phyloP scores from a whole-genome alignment of 2,888 invertebrate genomes.

The Leptopilina myrica region DNA sequence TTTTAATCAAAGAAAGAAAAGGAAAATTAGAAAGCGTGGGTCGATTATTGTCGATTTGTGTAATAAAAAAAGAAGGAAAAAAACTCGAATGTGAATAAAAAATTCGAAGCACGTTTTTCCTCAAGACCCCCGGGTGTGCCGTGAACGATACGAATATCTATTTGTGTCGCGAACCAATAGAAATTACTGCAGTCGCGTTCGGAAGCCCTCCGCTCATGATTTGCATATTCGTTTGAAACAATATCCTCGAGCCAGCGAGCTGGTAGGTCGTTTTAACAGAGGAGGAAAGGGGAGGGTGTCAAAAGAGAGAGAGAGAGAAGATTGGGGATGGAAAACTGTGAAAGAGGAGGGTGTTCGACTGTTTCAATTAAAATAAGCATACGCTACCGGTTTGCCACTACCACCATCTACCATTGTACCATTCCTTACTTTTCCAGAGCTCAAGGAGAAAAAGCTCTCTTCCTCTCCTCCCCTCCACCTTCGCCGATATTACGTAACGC shows the following conservation, averaged over 20 bases:
- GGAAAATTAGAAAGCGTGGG: conserved; percentile 36
- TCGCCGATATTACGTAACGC: conserved; percentile 70
- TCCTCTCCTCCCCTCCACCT: conserved; percentile 47
- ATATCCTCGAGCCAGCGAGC: conserved; percentile 69
- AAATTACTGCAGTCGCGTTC: conserved; percentile 69
- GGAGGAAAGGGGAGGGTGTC: conserved; percentile 47
- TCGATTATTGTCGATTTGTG: conserved; percentile 47
- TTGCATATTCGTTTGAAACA: conserved; percentile 77
- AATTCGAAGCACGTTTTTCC: conserved; percentile 71
- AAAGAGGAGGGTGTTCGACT: conserved; percentile 56
- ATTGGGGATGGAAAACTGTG: conserved; percentile 56
- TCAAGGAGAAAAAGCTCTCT: conserved; percentile 56
- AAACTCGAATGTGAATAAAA: conserved; percentile 18
- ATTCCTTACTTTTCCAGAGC: conserved; percentile 43
- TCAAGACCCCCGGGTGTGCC: conserved; percentile 61
- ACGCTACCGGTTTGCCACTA: conserved; percentile 64
- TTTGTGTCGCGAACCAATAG: conserved; percentile 69
- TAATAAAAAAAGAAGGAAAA: background rate
- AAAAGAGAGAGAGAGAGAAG: conserved; percentile 52
- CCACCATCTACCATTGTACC: conserved; percentile 49
- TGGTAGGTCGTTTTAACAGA: conserved; percentile 67
- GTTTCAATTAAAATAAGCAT: conserved; percentile 76
- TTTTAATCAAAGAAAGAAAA: conserved; percentile 31
- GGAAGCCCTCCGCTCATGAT: conserved; percentile 68
- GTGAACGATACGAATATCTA: conserved; percentile 68